Base-by-base conservation (phyloP, 1,140 invertebrate species). In the Drosophila auraria region DNA sequence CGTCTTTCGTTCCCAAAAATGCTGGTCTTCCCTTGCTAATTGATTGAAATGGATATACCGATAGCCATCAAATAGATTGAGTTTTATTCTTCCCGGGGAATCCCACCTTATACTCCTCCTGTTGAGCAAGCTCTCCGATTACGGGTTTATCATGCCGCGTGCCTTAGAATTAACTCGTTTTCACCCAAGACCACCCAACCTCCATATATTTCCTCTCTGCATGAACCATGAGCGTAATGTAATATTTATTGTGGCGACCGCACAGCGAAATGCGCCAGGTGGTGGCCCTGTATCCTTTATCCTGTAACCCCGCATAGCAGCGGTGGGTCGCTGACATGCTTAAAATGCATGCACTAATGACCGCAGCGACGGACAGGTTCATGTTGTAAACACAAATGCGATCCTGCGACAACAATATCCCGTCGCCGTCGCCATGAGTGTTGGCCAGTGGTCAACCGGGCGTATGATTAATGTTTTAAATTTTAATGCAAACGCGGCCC, bases 1-100 rank as follows among this genome's bases (percentile, higher is more conserved):
- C 62, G 59, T 50, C 44, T 44, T 56, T 42, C 27, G 30, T 53
- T 27, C 36, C 25, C 57, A 14, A 27, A 56, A 36, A 45, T 63
- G 23, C 45, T 63, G 9, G 33, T 17, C 54, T 42, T 81, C 45
- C 45, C 44, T 54, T 57, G 44, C 65, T 65, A 82, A 87, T 86
- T 87, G 82, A 78, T 70, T 86, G 69, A 70, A 78, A 82, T 86
- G 40, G 64, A 82, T 86, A 68, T 82, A 58, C 64, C 33, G 44
- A 78, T 69, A 49, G 45, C 25, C 53, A 40, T 74, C 44, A 23
- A 47, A 51, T 42, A 40, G 23, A 57, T 49, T 57, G 42, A 56
- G 17, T 53, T 75, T 57, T 60, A 49, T 36, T 58, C 30, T n/a
- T 30, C 42, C 47, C 47, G 33, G 53, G 69, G 45, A 60, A 50